Percentiles rank a stretch among this genome's conserved stretches.
phyloP scores from a whole-genome alignment of 2,113 vertebrate genomes.

The Entelurus aequoreus region DNA sequence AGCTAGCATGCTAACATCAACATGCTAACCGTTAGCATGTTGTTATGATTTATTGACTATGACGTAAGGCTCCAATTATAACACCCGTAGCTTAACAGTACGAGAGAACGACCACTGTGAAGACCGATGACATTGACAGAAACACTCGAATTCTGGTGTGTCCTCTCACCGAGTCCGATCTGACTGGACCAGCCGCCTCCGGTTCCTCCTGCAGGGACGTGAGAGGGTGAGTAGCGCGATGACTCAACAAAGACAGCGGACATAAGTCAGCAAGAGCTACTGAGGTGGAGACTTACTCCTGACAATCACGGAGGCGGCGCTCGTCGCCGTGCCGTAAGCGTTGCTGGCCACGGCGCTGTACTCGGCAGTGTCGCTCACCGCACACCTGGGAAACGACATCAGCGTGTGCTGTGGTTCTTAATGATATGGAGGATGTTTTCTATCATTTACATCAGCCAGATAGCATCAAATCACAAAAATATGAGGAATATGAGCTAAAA shows the following conservation, averaged over 20 bases:
- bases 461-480: too few species aligned
- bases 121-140: background rate
- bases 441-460: too few species aligned
- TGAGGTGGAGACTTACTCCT: constrained; percentile 73
- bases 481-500: too few species aligned
- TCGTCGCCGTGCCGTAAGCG: constrained; percentile 78
- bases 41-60: too few species aligned
- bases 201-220: constrained; percentile 70
- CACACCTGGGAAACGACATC: constrained; percentile 66
- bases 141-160: background rate
- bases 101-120: background rate
- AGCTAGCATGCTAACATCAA: too few species aligned
- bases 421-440: too few species aligned
- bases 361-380: constrained; percentile 84
- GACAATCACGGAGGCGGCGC: constrained; percentile 82
- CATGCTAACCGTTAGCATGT: too few species aligned
- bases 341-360: constrained; percentile 91
- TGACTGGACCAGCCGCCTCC: constrained; percentile 70
- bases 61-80: too few species aligned
- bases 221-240: background rate
- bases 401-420: background rate
- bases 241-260: background rate
- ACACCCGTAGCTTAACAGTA: too few species aligned
- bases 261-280: background rate
- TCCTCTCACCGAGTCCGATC: constrained; percentile 62